Base-by-base conservation (phyloP, 2,888 invertebrate species). In the Sphaerophoria rueppellii region DNA sequence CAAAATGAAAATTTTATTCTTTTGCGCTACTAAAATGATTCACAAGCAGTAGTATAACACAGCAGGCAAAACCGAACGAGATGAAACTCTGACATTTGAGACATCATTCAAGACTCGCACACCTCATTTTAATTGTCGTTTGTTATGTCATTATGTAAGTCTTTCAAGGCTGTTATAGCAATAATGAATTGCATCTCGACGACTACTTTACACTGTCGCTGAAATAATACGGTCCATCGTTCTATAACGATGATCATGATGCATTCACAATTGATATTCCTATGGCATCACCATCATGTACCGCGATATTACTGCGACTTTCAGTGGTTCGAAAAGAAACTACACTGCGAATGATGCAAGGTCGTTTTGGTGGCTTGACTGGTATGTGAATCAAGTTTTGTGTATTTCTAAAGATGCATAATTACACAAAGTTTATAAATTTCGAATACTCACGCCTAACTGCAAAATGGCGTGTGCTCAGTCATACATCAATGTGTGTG, bases 61-160 rank as follows among this genome's bases (percentile, higher is more conserved):
- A 11, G 9, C 6, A 4, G 7, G 11, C 12, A 46, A 11, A 11
- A 69, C 58, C 67, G 72, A 50, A 40, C 43, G 43, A 5, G 12
- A 48, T 50, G 72, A 48, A 67, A 69, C 82, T 77, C 73, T 82
- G 77, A 82, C 78, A 82, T 82, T 82, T 82, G 73, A 82, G 78
- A 82, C 72, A 46, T 57, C 52, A 67, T 46, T 63, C 48, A 67
- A 54, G 67, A 67, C 54, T 40, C 40, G 75, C 24, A 24, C 24
- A 24, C 24, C 24, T 24, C 57, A 70, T 77, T 78, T 82, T 78
- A 82, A 82, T 78, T 73, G 12, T 57, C 63, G 40, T 63, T 35
- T 40, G 9, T 24, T 24, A 24, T 24, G 24, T 24, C 24, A 58
- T 82, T 82, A 78, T 74, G 78, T 78, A 78, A 82, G 60, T 82